Evolutionary conservation across 2,888 invertebrate species (phyloP).

Genomic region (Gastracanthus pulcherrimus): DNA sequence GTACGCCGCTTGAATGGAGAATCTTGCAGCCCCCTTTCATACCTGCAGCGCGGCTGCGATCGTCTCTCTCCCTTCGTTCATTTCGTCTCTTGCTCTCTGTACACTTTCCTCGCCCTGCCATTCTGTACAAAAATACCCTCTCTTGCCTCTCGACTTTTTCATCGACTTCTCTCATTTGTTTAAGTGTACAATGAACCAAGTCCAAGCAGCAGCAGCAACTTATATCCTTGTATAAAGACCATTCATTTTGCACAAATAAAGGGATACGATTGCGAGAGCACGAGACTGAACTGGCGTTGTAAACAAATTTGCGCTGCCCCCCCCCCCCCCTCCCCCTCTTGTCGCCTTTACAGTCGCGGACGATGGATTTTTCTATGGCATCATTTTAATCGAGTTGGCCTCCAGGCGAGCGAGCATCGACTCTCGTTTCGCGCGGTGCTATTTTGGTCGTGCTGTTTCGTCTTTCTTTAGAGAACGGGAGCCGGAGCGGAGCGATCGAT

Average conservation of each 20-base stretch:
- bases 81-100: neutral
- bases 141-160: conserved; percentile 3
- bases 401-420: neutral
- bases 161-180: conserved; percentile 39
- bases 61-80: neutral
- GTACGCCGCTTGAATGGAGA: conserved; percentile 65
- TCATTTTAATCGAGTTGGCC: neutral
- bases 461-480: no score
- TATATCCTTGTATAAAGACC: conserved; percentile 9
- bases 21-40: conserved; percentile 56
- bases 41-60: neutral
- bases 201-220: neutral
- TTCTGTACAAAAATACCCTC: neutral
- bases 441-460: no score
- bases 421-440: no score
- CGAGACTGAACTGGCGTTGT: neutral
- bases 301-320: conserved; percentile 15
- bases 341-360: neutral
- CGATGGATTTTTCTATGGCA: neutral
- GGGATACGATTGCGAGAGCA: no score
- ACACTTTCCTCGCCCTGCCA: neutral
- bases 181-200: conserved; percentile 6
- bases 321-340: neutral
- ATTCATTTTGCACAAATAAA: neutral
- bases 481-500: no score